Evolutionary conservation across 2,888 invertebrate genomes (phyloP), one percentile per base, ranked within the genome.

Genomic region (Scaptomyza cyrtandrae): DNA sequence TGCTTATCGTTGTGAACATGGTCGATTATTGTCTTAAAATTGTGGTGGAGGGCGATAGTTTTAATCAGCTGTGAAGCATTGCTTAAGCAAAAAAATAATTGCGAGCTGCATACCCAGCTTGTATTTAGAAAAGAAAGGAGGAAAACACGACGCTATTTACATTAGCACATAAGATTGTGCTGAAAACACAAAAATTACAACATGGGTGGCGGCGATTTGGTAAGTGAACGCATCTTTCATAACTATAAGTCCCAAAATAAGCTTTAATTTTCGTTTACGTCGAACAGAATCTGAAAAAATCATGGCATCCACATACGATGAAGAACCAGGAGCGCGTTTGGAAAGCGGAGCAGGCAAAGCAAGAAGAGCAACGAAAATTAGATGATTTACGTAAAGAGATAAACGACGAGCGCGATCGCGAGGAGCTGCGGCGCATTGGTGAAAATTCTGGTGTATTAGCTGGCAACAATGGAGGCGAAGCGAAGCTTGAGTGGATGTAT

Each of bases 401-500:
- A 0, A 94, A 94, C 43, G 94, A 94, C 81, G 96, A 96, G 83
- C 93, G 94, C 71, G 95, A 94, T 66, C 93, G 94, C 3, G 94
- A 95, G 53, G 95, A 95, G 69, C 92, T 96, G n/a, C 94, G 94
- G 59, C 93, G 94, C 48, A 92, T 94, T 58, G 94, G 94, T 54
- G 90, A 94, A 92, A 91, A 92, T 3, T 93, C 93, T 49, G 94
- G 93, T 71, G 93, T 93, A 16, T 91, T 92, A 82, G 90, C 90
- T 14, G 92, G 89, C 48, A 93, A 92, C 57, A 88, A 93, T 48
- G 90, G 93, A 2, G 92, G 94, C 62, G 88, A 85, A 3, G 89
- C 89, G 1, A 95, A 96, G 73, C 91, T 97, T 55, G 96, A 97
- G 90, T 97, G 97, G 97, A 97, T 97, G 97, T 97, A 97, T 90